Base-by-base conservation (phyloP, 2,113 vertebrate genomes). In the Eupsittula cactorum region DNA sequence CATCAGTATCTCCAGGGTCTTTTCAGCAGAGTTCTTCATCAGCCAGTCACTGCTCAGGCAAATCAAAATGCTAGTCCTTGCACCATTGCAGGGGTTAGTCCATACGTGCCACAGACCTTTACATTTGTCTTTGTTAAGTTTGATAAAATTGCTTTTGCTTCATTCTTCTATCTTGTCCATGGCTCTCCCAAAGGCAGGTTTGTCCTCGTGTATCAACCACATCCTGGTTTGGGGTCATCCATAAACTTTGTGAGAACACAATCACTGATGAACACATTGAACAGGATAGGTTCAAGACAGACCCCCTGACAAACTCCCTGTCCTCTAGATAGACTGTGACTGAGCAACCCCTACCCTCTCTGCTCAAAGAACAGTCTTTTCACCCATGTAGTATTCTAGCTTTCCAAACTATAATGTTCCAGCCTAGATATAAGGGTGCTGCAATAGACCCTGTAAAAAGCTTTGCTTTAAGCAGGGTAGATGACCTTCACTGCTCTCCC, bases 1-100 rank as follows among this genome's bases (percentile, higher is more conserved):
- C 35, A 21, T 2, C 0, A 0, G 2, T 73, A 68, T 73, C 5
- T 37, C 10, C 27, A 74, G 29, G 29, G 8, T 2, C 4, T 57
- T 73, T 86, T 50, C 53, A 50, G 25, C 9, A 29, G 21, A 37
- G 13, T 8, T 50, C 24, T 50, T 70, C 4, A 37, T 57, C 50
- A 47, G 16, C 5, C 27, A 79, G 4, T 25, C n/a, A 52, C 17
- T 16, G 7, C 16, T 59, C 6, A 44, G 41, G 10, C 11, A 82
- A n/a, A n/a, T 42, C 12, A 41, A 71, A 92, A 18, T 3, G 6
- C 19, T 53, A 46, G 14, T 81, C 11, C 27, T 59, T 74, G 13
- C 50, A 69, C 7, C 4, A 41, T 10, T 68, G 17, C 19, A 69
- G 28, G 1, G 2, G 1, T 49, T 79, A 63, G 13, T 60, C 16